Evolutionary conservation across 2,888 invertebrate genomes (phyloP).

Genomic region (Stenolophus ochropezus): DNA sequence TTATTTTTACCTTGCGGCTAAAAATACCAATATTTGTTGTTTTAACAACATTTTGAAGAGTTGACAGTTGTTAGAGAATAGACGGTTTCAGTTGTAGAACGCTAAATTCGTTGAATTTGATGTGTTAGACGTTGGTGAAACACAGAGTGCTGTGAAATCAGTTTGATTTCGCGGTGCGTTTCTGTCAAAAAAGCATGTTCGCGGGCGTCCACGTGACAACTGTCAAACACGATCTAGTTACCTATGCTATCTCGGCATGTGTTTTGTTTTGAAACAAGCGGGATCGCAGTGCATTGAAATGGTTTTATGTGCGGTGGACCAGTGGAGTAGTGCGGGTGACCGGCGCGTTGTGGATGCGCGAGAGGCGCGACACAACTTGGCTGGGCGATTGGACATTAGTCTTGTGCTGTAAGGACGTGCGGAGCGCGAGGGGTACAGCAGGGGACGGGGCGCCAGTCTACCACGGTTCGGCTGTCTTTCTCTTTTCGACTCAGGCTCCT

Average conservation of each 20-base stretch:
- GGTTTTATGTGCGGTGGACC: constrained; percentile 72
- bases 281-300: constrained; percentile 73
- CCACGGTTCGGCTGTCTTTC: constrained; percentile 68
- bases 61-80: not conserved
- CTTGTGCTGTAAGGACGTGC: constrained; percentile 67
- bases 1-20: not conserved
- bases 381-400: constrained; percentile 71
- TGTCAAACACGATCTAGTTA: constrained; percentile 73
- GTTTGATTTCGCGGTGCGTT: constrained; percentile 62
- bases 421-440: constrained; percentile 65
- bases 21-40: not conserved
- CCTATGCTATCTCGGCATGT: constrained; percentile 73
- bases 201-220: constrained; percentile 71
- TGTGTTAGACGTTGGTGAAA: not conserved
- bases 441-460: constrained; percentile 70
- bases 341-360: constrained; percentile 55
- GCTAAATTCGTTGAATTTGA: constrained; percentile 15
- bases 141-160: not conserved
- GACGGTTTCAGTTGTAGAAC: not conserved
- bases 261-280: constrained; percentile 74
- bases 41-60: not conserved
- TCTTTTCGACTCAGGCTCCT: constrained; percentile 28
- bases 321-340: constrained; percentile 64
- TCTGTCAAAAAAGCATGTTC: constrained; percentile 66
- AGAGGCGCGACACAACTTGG: constrained; percentile 64